These are phyloP conservation scores for Lumbricus terrestris DNA, from an alignment of 2,888 invertebrate species.

Conservation along the genomic window DNA sequence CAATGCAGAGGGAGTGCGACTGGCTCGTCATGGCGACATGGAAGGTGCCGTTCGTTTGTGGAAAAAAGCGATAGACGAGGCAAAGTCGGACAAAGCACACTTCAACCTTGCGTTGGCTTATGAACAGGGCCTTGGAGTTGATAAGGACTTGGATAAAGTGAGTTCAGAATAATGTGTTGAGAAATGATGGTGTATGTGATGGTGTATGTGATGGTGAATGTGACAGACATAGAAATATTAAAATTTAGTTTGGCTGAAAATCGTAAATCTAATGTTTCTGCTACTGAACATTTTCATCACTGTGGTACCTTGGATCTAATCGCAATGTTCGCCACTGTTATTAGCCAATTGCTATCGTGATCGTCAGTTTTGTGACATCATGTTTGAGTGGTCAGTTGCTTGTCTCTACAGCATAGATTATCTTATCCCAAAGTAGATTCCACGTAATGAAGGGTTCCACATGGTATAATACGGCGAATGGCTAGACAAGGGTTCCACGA, in stretches of 20 bases:
- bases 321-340: no score
- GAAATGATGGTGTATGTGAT: background rate
- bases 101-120: conserved; percentile 32
- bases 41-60: conserved; percentile 26
- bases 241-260: background rate
- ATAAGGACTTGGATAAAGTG: conserved; percentile 27
- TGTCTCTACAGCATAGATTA: no score
- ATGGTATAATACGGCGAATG: no score
- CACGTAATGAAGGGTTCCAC: no score
- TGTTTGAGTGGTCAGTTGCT: no score
- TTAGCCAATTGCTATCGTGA: no score
- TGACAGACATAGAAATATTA: background rate
- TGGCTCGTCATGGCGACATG: conserved; percentile 10
- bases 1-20: background rate
- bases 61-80: conserved; percentile 21
- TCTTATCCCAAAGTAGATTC: no score
- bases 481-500: no score
- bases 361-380: no score
- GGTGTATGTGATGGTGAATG: background rate
- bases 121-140: conserved; percentile 30
- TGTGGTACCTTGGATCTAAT: no score
- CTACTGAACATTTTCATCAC: background rate
- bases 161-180: background rate
- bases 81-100: conserved; percentile 22
- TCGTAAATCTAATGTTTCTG: background rate